Evolutionary conservation across 2,797 vertebrate genomes (phyloP), one percentile per base, ranked within the genome.

Genomic region (Tenualosa ilisha): DNA sequence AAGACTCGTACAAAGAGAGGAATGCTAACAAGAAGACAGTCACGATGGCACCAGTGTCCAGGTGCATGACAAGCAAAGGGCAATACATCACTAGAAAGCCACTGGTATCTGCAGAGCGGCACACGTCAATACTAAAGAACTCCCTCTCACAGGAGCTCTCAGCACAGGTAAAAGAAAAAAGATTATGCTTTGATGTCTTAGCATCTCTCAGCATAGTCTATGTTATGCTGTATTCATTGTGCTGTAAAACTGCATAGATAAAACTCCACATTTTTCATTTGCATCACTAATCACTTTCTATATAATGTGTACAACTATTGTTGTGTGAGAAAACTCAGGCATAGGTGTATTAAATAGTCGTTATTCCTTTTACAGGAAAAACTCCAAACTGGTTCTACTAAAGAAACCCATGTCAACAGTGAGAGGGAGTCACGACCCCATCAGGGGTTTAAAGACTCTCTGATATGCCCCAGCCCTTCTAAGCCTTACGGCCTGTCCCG

Each of bases 101-200:
- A 0, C 88, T 93, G n/a, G 87, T 91, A 86, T 86, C 68, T 1
- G 9, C 88, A 1, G 40, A 92, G 46, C 75, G 87, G 7, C 90
- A 88, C 11, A 82, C 86, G 9, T 92, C 93, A 43, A 88, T 92
- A 82, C 85, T 95, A 84, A 95, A 95, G 92, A 94, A 89, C 89
- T 87, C 89, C 0, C 53, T 51, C 20, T 82, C 84, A 83, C 85
- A 83, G 46, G 87, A 89, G 22, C 75, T 88, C 68, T 84, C 85
- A 7, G 87, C 89, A 37, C 81, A 85, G 91, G 94, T 95, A 86
- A 94, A 51, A 17, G 9, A 24, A 6, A 6, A 46, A 22, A 40
- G n/a, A 46, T 24, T 31, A 31, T 31, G 31, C 7, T 46, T 46
- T 46, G 3, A 46, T 46, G 46, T 46, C 46, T 46, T 46, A 4